A percentile compares a stretch with the other conserved stretches of the same genome.
Conservation (phyloP, 2,888 invertebrate species). For the Drosophila conformis region DNA sequence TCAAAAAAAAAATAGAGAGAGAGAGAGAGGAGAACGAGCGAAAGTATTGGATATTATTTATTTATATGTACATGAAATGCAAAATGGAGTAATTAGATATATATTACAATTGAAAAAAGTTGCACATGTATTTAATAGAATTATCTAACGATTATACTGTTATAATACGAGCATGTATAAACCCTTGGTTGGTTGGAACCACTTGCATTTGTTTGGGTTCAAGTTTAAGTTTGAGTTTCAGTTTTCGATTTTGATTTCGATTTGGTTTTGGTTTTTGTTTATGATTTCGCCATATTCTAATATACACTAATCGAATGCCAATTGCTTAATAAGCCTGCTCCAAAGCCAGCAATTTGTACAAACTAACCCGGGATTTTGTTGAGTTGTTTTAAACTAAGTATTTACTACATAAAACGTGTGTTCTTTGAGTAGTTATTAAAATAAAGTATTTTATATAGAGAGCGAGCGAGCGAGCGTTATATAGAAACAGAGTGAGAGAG, state of each 20-base stretch:
- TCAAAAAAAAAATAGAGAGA: slow-evolving; percentile 41
- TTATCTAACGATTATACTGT: slow-evolving; percentile 38
- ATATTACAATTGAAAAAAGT: slow-evolving; percentile 56
- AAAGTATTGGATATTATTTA: slow-evolving; percentile 38
- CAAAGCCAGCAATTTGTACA: slow-evolving; percentile 68
- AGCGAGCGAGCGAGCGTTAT: slow-evolving; percentile 71
- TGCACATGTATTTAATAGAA: slow-evolving; percentile 39
- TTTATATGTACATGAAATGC: slow-evolving; percentile 70
- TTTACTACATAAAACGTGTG: slow-evolving; percentile 42
- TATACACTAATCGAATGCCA: slow-evolving; percentile 55
- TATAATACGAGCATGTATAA: slow-evolving; percentile 37
- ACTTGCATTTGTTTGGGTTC: slow-evolving; percentile 58
- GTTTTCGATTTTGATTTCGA: slow-evolving; percentile 19
- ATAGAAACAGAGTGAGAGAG: slow-evolving; percentile 39
- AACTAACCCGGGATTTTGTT: slow-evolving; percentile 66
- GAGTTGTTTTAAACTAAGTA: slow-evolving; percentile 28
- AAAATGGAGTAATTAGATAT: slow-evolving; percentile 50
- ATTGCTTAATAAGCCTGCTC: slow-evolving; percentile 57
- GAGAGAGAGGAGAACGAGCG: slow-evolving; percentile 34
- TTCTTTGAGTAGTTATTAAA: slow-evolving; percentile 51
- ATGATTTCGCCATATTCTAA: slow-evolving; percentile 12
- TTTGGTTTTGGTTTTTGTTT: slow-evolving; percentile 22
- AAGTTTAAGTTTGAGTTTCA: slow-evolving; percentile 21
- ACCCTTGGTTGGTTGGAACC: slow-evolving; percentile 68
- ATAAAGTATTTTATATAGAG: slow-evolving; percentile 56